Conservation (phyloP, 2,888 invertebrate genomes). For the Ashinkailepas kermadecensis region DNA sequence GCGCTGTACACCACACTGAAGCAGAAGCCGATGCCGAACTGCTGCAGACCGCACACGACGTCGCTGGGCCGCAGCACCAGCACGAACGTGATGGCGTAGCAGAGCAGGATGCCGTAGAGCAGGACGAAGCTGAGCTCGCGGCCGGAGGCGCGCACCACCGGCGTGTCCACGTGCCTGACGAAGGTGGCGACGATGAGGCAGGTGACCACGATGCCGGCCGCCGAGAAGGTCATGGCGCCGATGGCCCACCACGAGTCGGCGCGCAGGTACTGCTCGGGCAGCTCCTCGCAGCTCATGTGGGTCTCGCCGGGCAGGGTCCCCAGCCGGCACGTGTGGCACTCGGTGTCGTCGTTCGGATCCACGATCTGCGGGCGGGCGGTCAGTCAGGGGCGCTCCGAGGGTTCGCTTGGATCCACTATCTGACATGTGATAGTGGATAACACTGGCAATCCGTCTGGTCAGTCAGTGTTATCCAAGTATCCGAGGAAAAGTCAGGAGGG, state of each 20-base stretch:
- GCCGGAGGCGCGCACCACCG: conserved; percentile 93
- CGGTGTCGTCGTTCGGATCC: conserved; percentile 68
- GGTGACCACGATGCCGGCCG: conserved; percentile 39
- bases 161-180: conserved; percentile 78
- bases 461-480: too few species aligned
- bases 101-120: conserved; percentile 78
- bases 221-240: conserved; percentile 67
- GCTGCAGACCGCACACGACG: conserved; percentile 80
- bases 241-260: conserved; percentile 74
- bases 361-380: conserved; percentile 55
- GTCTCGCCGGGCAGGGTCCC: conserved; percentile 74
- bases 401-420: too few species aligned
- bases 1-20: conserved; percentile 97
- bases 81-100: conserved; percentile 86
- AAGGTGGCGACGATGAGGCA: conserved; percentile 42
- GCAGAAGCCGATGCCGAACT: conserved; percentile 63
- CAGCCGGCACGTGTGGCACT: conserved; percentile 67
- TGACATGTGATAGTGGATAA: too few species aligned
- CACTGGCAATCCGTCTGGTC: too few species aligned
- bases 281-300: conserved; percentile 61
- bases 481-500: too few species aligned
- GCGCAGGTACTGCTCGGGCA: conserved; percentile 72
- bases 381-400: too few species aligned
- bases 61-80: conserved; percentile 79
- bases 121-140: conserved; percentile 83